Percentiles rank a stretch among this genome's conserved stretches.
These are phyloP conservation scores for Tragelaphus oryx DNA, from an alignment of 2,797 vertebrate genomes.

Conservation along the genomic window DNA sequence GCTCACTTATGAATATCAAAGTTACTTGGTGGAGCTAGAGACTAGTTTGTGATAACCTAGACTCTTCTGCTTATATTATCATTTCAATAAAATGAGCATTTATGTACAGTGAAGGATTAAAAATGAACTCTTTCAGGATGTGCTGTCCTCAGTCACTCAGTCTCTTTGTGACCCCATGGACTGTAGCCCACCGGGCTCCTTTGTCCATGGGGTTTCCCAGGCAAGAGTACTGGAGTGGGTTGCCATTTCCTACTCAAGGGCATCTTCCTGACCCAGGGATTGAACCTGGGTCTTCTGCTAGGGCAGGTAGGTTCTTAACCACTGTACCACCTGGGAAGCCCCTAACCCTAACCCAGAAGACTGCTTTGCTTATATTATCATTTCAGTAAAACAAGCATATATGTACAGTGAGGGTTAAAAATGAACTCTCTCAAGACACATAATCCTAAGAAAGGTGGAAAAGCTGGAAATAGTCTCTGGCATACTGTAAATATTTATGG, in stretches of 20 bases:
- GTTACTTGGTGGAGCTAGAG: not conserved
- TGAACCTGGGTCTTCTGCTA: not conserved
- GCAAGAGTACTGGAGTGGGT: not conserved
- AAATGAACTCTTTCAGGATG: not conserved
- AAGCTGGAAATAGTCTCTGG: not conserved
- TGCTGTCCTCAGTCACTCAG: not conserved
- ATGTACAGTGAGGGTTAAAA: not conserved
- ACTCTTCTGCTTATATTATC: not conserved
- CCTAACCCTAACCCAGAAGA: not conserved
- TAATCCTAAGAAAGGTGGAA: not conserved
- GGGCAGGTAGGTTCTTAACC: not conserved
- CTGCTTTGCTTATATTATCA: not conserved
- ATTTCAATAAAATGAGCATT: not conserved
- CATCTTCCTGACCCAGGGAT: not conserved
- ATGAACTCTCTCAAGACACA: not conserved
- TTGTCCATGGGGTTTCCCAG: not conserved
- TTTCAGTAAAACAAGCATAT: not conserved
- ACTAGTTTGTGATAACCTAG: not conserved
- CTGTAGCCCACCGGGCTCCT: not conserved
- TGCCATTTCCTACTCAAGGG: not conserved
- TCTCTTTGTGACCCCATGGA: not conserved
- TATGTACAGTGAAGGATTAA: not conserved
- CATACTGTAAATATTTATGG: not conserved
- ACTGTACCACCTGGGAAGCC: not conserved
- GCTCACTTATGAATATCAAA: not conserved